Evolutionary conservation across 2,888 invertebrate genomes (phyloP), one percentile per base, ranked within the genome.

Genomic region (Lepidonotus clava): DNA sequence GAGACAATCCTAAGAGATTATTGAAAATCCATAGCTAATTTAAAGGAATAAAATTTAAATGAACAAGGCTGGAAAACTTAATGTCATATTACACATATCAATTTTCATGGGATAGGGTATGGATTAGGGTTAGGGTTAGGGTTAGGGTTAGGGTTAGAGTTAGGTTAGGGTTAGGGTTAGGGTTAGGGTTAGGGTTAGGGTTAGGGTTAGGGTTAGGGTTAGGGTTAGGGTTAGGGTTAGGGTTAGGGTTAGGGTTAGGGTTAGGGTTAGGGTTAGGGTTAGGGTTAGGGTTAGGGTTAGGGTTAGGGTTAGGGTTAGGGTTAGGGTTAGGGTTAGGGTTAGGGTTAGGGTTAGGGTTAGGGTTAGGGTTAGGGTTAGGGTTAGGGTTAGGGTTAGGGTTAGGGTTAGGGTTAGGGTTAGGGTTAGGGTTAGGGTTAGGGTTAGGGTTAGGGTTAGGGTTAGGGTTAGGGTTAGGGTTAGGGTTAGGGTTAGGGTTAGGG

Each of bases 391-490:
- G 89, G 88, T 89, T 89, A 86, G 87, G 89, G 51, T 51, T 51
- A 83, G 18, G 87, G 67, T 87, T 76, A 56, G 88, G 88, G 71
- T 88, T 51, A 51, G 51, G 88, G 86, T 87, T 61, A 67, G 87
- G 88, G 84, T 88, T 85, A 71, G 87, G 89, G 84, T 89, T 85
- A 83, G 21, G 89, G 88, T 85, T 87, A 86, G 86, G 88, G 87
- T 84, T 86, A 85, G 87, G 87, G 87, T 86, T 86, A 87, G 87
- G 87, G 88, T n/a, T n/a, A n/a, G n/a, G n/a, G n/a, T n/a, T n/a
- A n/a, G n/a, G n/a, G n/a, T n/a, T n/a, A n/a, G n/a, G n/a, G n/a
- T n/a, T n/a, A n/a, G n/a, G n/a, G n/a, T n/a, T n/a, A n/a, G n/a
- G n/a, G n/a, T n/a, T n/a, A n/a, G n/a, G n/a, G n/a, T n/a, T n/a